Base-by-base conservation (phyloP, 1,140 invertebrate genomes). In the Macrotrachela quadricornifera region DNA sequence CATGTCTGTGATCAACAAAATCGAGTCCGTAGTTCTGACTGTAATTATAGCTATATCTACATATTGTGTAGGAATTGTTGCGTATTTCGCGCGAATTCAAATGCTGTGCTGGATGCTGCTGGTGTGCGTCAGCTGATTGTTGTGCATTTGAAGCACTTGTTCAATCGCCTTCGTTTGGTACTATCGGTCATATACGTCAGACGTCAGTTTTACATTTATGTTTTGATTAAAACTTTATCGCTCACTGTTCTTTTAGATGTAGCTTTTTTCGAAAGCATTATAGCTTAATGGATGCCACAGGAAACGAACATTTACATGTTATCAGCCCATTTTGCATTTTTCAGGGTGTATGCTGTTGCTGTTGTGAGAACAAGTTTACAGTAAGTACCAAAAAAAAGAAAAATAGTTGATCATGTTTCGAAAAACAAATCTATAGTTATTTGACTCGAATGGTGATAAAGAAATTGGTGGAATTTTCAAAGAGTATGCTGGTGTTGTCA, bases 11-110 rank as follows among this genome's bases (percentile, higher is more conserved):
- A 30, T 30, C 21, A 30, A 8, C 21, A 30, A 30, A 30, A 30
- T 30, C 21, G 21, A 30, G 21, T 30, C 8, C 21, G 21, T 8
- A 30, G 21, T 30, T 30, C 3, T 30, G 2, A 30, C 8, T 30
- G 2, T 8, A 30, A 30, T 30, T 30, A 30, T 30, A 30, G 8
- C 8, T 30, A 47, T 47, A n/a, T 14, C 10, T 49, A 2, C 0
- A 38, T 51, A 15, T 49, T 52, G 48, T 55, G 37, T 51, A 66
- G 64, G 64, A 65, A 56, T 60, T 67, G 40, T 59, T 66, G 1
- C 46, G 59, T 16, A 50, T 63, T 1, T 51, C 18, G 8, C 49
- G 65, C 30, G 59, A 64, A 39, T 66, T 66, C 50, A 66, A 66
- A 53, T 62, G 60, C 51, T 62, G 60, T 54, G 60, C 50, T 2